A percentile compares a stretch with the other conserved stretches of the same genome.
These are phyloP conservation scores for Phymorhynchus buccinoides DNA, from an alignment of 1,140 invertebrate species.

Conservation along the genomic window DNA sequence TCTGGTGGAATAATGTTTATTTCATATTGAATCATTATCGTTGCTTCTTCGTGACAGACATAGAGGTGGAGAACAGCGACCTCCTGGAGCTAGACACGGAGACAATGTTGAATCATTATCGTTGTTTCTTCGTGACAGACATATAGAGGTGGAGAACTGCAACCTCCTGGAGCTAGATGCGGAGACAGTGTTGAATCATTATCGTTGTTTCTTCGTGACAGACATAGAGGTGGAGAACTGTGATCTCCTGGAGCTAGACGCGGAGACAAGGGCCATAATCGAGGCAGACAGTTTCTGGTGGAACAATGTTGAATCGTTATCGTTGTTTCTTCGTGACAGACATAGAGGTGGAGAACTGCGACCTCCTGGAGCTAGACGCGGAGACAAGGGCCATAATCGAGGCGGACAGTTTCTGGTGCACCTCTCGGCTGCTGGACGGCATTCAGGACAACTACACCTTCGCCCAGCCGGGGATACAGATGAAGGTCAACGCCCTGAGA, in stretches of 20 bases:
- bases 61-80: slow-evolving; percentile 90
- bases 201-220: too few relatives aligned
- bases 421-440: slow-evolving; percentile 97
- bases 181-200: neutral
- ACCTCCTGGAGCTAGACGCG: slow-evolving; percentile 85
- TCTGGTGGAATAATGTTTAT: slow-evolving; percentile 84
- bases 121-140: neutral
- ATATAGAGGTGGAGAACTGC: neutral
- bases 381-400: slow-evolving; percentile 90
- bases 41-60: slow-evolving; percentile 74
- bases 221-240: too few relatives aligned
- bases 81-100: slow-evolving; percentile 72
- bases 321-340: slow-evolving; percentile 74
- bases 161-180: neutral
- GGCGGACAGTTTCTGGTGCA: slow-evolving; percentile 99
- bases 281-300: slow-evolving; percentile 99
- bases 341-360: slow-evolving; percentile 89
- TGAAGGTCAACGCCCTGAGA: slow-evolving; percentile 90
- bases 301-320: too few relatives aligned
- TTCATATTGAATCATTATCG: too few relatives aligned
- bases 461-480: slow-evolving; percentile 98
- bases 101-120: too few relatives aligned
- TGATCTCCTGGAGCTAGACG: slow-evolving; percentile 81
- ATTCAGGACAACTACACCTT: slow-evolving; percentile 99
- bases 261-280: slow-evolving; percentile 87